Evolutionary conservation across 2,888 invertebrate genomes (phyloP), one percentile per base, ranked within the genome.

Genomic region (Ophion slaviceki): DNA sequence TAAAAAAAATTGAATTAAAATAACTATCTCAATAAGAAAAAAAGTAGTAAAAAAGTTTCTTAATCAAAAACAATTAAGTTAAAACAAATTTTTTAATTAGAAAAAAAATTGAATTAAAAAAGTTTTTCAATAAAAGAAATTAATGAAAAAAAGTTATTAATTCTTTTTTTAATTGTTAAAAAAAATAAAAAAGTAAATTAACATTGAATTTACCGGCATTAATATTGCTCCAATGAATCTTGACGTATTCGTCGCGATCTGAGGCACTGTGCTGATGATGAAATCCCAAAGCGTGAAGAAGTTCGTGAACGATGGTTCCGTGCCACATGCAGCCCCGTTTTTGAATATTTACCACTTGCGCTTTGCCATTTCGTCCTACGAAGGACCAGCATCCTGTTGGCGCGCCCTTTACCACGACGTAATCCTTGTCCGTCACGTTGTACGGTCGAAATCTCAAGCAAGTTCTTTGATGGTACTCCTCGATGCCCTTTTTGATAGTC

Each of bases 181-280:
- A 59, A 59, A 59, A 7, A n/a, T 17, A 6, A 20, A 14, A 80
- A 2, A 11, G 11, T 11, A 17, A 14, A 24, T 5, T 0, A 57
- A 40, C 17, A 11, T 64, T 62, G 14, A 64, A 17, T 57, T 83
- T 86, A 96, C 96, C 96, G 88, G 94, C 90, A 88, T 94, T 93
- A 70, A 97, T 97, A 91, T 97, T 97, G 66, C 96, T 96, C 96
- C 96, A 97, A 74, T 96, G 93, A 88, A 98, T 97, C 87, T 95
- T 95, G 1, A 98, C 96, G 92, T 95, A 97, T 0, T 96, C 95
- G 91, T 98, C 97, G 87, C 98, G 95, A 93, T 97, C 96, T 20
- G 96, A 95, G 32, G 97, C 95, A 90, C 96, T 97, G 91, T 98
- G 98, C 94, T 97, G 97, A 91, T 98, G 98, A 92, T 96, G 97